Evolutionary conservation across 2,888 invertebrate species (phyloP).

Genomic region (Xylota segnis): DNA sequence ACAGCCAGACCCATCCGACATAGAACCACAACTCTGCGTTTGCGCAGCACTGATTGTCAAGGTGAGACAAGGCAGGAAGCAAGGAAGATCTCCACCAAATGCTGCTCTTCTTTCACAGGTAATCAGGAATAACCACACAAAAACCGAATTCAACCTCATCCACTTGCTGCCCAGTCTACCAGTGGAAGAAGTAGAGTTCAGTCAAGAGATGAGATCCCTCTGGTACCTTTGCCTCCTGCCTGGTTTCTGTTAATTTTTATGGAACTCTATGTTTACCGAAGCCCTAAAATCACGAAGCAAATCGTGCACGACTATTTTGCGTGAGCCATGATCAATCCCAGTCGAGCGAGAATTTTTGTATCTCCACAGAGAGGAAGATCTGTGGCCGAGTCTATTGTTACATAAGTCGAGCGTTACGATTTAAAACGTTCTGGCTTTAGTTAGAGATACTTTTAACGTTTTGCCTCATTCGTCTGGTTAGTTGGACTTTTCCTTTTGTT

Average conservation of each 20-base stretch:
- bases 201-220: slow-evolving; percentile 23
- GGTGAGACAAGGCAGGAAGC: slow-evolving; percentile 61
- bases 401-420: slow-evolving; percentile 76
- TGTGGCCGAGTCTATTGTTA: slow-evolving; percentile 67
- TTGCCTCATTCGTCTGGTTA: slow-evolving; percentile 33
- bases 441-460: not conserved
- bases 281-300: slow-evolving; percentile 83
- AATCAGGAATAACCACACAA: slow-evolving; percentile 59
- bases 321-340: slow-evolving; percentile 83
- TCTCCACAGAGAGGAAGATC: slow-evolving; percentile 28
- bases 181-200: not conserved
- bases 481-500: slow-evolving; percentile 72
- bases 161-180: slow-evolving; percentile 54
- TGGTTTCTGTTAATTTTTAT: slow-evolving; percentile 79
- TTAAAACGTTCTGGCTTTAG: slow-evolving; percentile 55
- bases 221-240: slow-evolving; percentile 4
- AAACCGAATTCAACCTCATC: slow-evolving; percentile 27
- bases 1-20: slow-evolving; percentile 23
- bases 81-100: slow-evolving; percentile 34
- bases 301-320: slow-evolving; percentile 85
- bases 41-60: slow-evolving; percentile 46
- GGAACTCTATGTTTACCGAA: slow-evolving; percentile 82
- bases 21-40: slow-evolving; percentile 11
- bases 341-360: slow-evolving; percentile 74
- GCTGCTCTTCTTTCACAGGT: slow-evolving; percentile 57